phyloP scores from a whole-genome alignment of 2,113 vertebrate genomes.

The Pituophis catenifer region DNA sequence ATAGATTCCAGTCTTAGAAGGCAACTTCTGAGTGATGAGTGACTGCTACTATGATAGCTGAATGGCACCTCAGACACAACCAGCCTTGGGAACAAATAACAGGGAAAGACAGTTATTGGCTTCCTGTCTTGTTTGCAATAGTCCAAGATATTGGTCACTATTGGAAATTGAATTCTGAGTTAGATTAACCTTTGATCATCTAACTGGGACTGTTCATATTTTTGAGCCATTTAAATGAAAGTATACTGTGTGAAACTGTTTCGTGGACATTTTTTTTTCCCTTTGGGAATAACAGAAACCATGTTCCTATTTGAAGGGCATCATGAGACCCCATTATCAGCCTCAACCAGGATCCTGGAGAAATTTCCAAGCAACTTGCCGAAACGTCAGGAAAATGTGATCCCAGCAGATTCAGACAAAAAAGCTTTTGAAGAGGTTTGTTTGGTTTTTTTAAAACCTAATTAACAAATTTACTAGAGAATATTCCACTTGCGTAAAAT shows the following conservation, averaged over 20 bases:
- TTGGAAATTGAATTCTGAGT: background rate
- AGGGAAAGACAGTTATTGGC: background rate
- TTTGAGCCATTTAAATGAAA: background rate
- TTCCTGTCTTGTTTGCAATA: background rate
- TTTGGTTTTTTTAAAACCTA: background rate
- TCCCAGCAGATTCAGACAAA: slow-evolving; percentile 84
- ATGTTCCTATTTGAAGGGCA: slow-evolving; percentile 77
- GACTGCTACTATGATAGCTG: background rate
- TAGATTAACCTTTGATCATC: background rate
- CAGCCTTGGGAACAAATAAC: background rate
- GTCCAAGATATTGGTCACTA: background rate
- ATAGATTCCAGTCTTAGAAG: background rate
- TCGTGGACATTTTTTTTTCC: background rate
- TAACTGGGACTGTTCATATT: background rate
- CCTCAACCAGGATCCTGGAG: slow-evolving; percentile 90
- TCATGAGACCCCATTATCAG: slow-evolving; percentile 90
- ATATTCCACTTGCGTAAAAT: background rate
- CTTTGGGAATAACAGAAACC: slow-evolving; percentile 29
- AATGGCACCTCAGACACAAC: background rate
- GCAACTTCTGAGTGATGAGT: no score
- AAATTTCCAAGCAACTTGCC: slow-evolving; percentile 89
- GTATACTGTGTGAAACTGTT: background rate
- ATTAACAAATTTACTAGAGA: background rate
- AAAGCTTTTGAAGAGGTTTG: slow-evolving; percentile 80
- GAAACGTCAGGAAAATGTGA: slow-evolving; percentile 84